phyloP scores from a whole-genome alignment of 2,888 invertebrate species.

The Molanna angustata region DNA sequence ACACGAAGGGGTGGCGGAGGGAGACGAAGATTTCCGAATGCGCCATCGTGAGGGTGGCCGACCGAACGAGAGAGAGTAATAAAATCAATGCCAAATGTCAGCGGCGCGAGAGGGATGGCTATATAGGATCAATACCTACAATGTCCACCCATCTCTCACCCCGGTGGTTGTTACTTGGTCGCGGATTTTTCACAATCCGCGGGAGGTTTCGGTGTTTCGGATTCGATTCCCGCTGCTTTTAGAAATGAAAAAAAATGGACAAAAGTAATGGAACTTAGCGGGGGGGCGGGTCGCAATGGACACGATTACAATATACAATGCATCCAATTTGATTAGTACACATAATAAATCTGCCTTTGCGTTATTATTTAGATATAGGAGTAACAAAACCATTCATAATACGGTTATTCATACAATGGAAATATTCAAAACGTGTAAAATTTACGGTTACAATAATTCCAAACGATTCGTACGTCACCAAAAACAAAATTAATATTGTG shows the following conservation, averaged over 20 bases:
- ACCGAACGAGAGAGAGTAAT: slow-evolving; percentile 21
- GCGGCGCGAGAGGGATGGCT: slow-evolving; percentile 26
- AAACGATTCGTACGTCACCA: no score
- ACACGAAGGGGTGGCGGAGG: slow-evolving; percentile 15
- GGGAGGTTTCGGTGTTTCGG: slow-evolving; percentile 17
- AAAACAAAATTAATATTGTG: no score
- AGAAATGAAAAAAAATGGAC: slow-evolving; percentile 22
- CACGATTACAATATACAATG: slow-evolving; percentile 5
- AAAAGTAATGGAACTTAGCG: slow-evolving; percentile 17
- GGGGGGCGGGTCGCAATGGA: slow-evolving; percentile 13
- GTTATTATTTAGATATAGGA: no score
- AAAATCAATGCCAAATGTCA: slow-evolving; percentile 10
- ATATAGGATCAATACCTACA: slow-evolving; percentile 31
- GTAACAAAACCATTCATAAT: no score
- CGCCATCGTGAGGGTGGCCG: slow-evolving; percentile 19
- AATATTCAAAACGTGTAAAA: no score
- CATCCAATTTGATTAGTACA: slow-evolving; percentile 10
- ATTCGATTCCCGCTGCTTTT: slow-evolving; percentile 26
- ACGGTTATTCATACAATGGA: no score
- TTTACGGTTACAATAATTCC: no score
- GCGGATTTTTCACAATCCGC: slow-evolving; percentile 26
- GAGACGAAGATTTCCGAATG: slow-evolving; percentile 30
- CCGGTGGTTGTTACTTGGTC: slow-evolving; percentile 23
- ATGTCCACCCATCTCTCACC: slow-evolving; percentile 16
- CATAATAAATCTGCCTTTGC: background rate